These are phyloP conservation scores for Ondatra zibethicus DNA, from an alignment of 2,113 vertebrate genomes.

Conservation along the genomic window DNA sequence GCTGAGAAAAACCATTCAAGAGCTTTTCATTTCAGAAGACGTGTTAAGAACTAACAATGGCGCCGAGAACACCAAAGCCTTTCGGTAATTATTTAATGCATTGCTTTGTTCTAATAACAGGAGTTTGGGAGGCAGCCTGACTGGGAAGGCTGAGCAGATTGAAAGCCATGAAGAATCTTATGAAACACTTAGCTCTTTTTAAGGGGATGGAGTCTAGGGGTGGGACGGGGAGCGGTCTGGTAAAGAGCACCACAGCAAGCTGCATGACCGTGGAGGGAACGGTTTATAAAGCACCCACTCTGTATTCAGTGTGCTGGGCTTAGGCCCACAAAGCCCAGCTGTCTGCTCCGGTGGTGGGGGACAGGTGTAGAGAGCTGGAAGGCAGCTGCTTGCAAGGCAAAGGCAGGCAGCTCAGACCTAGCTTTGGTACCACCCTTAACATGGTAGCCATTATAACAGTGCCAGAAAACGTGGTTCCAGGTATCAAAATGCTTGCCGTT, in stretches of 20 bases:
- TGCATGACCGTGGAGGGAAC: no score
- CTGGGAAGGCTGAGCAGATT: background rate
- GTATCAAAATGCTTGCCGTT: background rate
- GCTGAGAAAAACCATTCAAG: background rate
- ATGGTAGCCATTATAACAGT: background rate
- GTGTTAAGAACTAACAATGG: background rate
- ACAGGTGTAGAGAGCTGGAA: no score
- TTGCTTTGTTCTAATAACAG: conserved; percentile 20
- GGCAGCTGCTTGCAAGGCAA: background rate
- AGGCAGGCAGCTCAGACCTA: background rate
- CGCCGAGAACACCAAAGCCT: background rate
- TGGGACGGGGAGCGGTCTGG: background rate
- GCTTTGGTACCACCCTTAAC: background rate
- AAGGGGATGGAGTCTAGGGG: background rate
- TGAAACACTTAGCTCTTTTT: background rate
- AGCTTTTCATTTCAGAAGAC: background rate
- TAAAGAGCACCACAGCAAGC: background rate
- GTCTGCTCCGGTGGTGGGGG: background rate
- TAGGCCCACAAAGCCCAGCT: background rate
- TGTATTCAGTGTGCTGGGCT: background rate
- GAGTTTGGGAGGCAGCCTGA: background rate
- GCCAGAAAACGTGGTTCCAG: background rate
- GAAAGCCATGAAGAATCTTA: background rate
- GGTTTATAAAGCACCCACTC: background rate
- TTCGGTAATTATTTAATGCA: background rate